These are phyloP conservation scores for Dromococcyx pavoninus DNA, from an alignment of 2,797 vertebrate species.

Conservation along the genomic window DNA sequence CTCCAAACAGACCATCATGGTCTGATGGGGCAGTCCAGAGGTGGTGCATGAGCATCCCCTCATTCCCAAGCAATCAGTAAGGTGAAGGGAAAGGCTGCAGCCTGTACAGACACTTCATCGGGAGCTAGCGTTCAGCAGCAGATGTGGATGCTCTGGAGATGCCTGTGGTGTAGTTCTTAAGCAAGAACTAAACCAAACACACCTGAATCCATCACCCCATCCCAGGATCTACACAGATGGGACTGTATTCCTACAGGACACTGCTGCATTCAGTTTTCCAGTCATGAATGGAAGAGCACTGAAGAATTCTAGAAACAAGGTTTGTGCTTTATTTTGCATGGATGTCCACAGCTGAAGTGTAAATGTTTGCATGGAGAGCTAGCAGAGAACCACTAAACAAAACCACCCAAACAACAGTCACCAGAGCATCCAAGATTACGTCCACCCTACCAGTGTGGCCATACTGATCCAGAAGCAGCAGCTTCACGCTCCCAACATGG, in stretches of 20 bases:
- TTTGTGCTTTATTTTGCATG: neutral
- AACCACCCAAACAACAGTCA: neutral
- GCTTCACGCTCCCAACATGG: fast-evolving
- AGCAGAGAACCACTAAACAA: neutral
- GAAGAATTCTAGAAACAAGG: neutral
- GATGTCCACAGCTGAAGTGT: neutral
- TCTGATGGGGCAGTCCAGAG: neutral
- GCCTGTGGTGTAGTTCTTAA: neutral
- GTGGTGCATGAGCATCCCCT: neutral
- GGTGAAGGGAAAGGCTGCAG: neutral
- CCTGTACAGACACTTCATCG: fast-evolving
- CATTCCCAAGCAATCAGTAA: neutral
- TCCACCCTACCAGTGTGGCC: neutral
- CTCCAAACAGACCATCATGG: neutral
- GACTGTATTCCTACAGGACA: neutral
- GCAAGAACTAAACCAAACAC: neutral
- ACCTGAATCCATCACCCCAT: neutral
- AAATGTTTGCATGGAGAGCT: neutral
- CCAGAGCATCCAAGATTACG: neutral
- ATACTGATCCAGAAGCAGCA: fast-evolving
- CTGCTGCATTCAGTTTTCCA: neutral
- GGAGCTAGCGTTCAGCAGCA: neutral
- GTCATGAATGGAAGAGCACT: neutral
- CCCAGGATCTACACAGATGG: neutral
- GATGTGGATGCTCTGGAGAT: neutral